Conservation (phyloP, 2,113 vertebrate genomes). For the Osmerus mordax region DNA sequence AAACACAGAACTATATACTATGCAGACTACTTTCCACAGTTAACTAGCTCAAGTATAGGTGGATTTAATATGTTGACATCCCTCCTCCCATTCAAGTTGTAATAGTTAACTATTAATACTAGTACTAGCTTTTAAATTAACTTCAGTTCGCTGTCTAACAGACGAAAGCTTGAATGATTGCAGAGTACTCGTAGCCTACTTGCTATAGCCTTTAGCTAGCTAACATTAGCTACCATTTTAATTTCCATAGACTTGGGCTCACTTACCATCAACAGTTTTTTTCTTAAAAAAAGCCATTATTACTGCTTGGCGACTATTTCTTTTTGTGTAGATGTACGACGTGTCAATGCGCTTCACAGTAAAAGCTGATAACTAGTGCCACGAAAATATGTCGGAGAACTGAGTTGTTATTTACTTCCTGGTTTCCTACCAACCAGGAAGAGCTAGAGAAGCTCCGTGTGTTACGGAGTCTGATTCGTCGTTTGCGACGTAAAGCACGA, state of each 20-base stretch:
- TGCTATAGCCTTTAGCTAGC: not conserved
- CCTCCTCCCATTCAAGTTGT: not conserved
- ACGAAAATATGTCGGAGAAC: not conserved
- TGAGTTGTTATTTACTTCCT: slow-evolving; percentile 38
- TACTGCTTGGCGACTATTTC: not conserved
- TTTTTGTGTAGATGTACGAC: too few relatives aligned
- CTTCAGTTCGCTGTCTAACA: too few relatives aligned
- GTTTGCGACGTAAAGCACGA: too few relatives aligned
- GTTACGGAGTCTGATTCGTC: too few relatives aligned
- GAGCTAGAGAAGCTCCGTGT: not conserved
- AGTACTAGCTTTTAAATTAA: too few relatives aligned
- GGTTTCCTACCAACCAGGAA: slow-evolving; percentile 29
- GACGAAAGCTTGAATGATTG: not conserved
- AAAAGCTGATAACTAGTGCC: too few relatives aligned
- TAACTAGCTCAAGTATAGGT: too few relatives aligned
- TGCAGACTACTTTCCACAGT: not conserved
- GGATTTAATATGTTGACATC: too few relatives aligned
- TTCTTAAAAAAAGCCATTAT: slow-evolving; percentile 85
- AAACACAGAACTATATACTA: not conserved
- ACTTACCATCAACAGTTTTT: slow-evolving; percentile 83
- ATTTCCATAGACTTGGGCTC: too few relatives aligned
- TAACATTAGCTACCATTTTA: not conserved
- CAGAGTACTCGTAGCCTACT: not conserved
- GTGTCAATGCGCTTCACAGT: too few relatives aligned
- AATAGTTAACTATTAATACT: not conserved